Conservation (phyloP, 2,797 vertebrate species). For the Prionace glauca region DNA sequence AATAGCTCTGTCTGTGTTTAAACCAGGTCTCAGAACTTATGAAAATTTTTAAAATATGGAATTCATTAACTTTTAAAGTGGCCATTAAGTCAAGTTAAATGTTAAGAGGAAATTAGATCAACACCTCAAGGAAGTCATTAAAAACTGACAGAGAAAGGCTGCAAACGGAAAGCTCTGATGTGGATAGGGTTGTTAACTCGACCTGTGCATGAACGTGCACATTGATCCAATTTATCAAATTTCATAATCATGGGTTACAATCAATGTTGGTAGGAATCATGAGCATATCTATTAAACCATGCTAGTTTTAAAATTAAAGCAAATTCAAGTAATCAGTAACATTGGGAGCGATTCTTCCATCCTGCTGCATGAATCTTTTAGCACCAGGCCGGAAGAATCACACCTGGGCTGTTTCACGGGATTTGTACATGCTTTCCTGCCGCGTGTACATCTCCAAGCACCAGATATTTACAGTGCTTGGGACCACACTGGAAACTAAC, state of each 20-base stretch:
- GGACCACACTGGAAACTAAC: too few relatives aligned
- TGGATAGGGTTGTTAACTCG: background rate
- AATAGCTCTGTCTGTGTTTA: background rate
- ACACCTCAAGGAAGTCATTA: background rate
- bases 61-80: background rate
- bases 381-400: too few relatives aligned
- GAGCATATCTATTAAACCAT: background rate
- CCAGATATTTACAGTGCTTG: too few relatives aligned
- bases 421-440: too few relatives aligned
- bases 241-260: too few relatives aligned
- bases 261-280: background rate
- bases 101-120: background rate
- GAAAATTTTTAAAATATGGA: background rate
- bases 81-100: background rate
- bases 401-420: too few relatives aligned
- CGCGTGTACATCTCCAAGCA: too few relatives aligned
- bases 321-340: background rate
- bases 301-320: background rate
- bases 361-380: too few relatives aligned
- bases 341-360: background rate
- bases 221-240: background rate
- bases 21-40: background rate
- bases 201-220: background rate
- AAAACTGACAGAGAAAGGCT: background rate
- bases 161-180: background rate